phyloP scores from a whole-genome alignment of 1,140 invertebrate genomes.

The Drosophila burlai region DNA sequence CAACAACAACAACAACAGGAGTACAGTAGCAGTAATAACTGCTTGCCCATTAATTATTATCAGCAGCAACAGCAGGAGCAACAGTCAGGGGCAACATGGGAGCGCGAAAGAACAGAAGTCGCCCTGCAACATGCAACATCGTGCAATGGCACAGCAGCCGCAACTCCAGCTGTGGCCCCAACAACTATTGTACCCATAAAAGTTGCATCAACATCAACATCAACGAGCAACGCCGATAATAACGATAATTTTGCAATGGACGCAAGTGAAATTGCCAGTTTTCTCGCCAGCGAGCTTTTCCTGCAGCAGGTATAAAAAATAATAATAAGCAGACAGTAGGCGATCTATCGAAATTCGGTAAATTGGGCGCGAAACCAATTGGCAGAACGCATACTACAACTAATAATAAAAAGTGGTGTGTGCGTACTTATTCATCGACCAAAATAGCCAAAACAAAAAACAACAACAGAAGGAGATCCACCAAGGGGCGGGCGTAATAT shows the following conservation, averaged over 20 bases:
- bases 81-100: not conserved
- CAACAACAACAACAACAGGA: constrained; percentile 59
- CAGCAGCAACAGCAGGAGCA: constrained; percentile 51
- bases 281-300: constrained; percentile 92
- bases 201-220: constrained; percentile 4
- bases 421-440: constrained; percentile 44
- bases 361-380: too few relatives aligned
- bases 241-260: constrained; percentile 87
- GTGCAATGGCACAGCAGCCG: constrained; percentile 16
- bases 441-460: constrained; percentile 32
- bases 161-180: constrained; percentile 27
- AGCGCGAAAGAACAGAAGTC: too few relatives aligned
- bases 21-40: constrained; percentile 53
- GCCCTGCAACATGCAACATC: constrained; percentile 8
- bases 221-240: constrained; percentile 22
- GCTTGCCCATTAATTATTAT: constrained; percentile 62
- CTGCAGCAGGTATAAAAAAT: constrained; percentile 89
- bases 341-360: constrained; percentile 8
- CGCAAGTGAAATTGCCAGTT: constrained; percentile 91
- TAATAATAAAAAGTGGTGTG: constrained; percentile 12
- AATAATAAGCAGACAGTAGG: not conserved
- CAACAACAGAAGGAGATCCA: constrained; percentile 1
- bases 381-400: too few relatives aligned
- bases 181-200: constrained; percentile 4
- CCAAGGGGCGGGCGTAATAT: constrained; percentile 17